Percentiles rank a stretch among this genome's conserved stretches.
Conservation (phyloP, 2,888 invertebrate genomes). For the Parapristionchus giblindavisi region DNA sequence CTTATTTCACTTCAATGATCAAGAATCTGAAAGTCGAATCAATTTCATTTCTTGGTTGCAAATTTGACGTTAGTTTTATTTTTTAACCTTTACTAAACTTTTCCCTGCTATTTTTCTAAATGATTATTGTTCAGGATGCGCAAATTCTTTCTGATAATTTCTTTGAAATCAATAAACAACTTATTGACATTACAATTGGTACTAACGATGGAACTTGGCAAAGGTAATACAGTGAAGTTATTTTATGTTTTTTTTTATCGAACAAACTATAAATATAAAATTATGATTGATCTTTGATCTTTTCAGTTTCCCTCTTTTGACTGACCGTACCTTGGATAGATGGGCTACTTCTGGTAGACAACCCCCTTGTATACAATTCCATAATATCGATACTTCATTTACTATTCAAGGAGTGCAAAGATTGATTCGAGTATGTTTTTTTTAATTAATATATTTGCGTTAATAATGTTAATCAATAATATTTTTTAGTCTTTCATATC, state of each 20-base stretch:
- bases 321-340: conserved; percentile 5
- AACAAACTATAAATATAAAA: background rate
- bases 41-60: conserved; percentile 18
- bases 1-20: conserved; percentile 1
- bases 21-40: background rate
- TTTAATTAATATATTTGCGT: too few species aligned
- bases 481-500: conserved; percentile 8
- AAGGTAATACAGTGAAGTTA: background rate
- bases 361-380: conserved; percentile 3
- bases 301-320: conserved; percentile 27
- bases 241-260: background rate
- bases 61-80: too few species aligned
- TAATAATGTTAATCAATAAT: conserved; percentile 3
- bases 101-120: too few species aligned
- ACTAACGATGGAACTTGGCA: conserved; percentile 16
- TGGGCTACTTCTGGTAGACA: background rate
- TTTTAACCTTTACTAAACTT: too few species aligned
- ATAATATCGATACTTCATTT: conserved; percentile 14
- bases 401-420: conserved; percentile 4
- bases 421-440: background rate
- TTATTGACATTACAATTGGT: conserved; percentile 9
- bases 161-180: conserved; percentile 1
- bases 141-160: conserved; percentile 8
- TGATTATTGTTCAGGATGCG: too few species aligned
- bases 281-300: background rate